Evolutionary conservation across 2,888 invertebrate genomes (phyloP).

Genomic region (Sicus ferrugineus): DNA sequence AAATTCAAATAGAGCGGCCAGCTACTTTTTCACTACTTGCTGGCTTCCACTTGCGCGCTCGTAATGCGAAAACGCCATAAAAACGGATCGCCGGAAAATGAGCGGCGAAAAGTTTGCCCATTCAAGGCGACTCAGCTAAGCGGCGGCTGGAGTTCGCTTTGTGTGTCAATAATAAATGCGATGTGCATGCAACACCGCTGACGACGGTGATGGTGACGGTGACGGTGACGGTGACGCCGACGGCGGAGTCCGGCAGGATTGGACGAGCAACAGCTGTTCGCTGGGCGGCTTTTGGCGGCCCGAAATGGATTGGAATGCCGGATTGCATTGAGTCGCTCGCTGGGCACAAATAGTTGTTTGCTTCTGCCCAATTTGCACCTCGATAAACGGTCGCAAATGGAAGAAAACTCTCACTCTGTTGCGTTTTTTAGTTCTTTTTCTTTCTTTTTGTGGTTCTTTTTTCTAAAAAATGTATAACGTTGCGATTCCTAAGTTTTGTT

Average conservation of each 20-base stretch:
- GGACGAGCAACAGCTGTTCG: constrained; percentile 10
- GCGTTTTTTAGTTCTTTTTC: background rate
- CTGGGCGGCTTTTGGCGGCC: background rate
- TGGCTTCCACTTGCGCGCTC: background rate
- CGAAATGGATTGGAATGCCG: background rate
- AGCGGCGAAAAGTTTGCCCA: background rate
- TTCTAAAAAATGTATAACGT: too few relatives aligned
- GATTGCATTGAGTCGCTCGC: background rate
- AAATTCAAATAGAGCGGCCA: constrained; percentile 11
- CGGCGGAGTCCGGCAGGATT: background rate
- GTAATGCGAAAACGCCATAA: constrained; percentile 12
- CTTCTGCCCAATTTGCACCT: background rate
- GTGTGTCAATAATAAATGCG: constrained; percentile 24
- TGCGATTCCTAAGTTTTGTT: too few relatives aligned
- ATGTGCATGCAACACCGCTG: background rate
- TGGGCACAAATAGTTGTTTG: too few relatives aligned
- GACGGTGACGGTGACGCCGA: background rate
- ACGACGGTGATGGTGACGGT: background rate
- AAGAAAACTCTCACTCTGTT: background rate
- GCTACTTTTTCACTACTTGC: background rate
- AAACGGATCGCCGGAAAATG: background rate
- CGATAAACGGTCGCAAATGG: background rate
- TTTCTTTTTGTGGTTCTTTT: background rate
- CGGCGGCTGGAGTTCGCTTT: constrained; percentile 1
- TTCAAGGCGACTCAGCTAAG: background rate